These are phyloP conservation scores for Gasteruption jaculator DNA, from an alignment of 2,888 invertebrate species.

Conservation along the genomic window DNA sequence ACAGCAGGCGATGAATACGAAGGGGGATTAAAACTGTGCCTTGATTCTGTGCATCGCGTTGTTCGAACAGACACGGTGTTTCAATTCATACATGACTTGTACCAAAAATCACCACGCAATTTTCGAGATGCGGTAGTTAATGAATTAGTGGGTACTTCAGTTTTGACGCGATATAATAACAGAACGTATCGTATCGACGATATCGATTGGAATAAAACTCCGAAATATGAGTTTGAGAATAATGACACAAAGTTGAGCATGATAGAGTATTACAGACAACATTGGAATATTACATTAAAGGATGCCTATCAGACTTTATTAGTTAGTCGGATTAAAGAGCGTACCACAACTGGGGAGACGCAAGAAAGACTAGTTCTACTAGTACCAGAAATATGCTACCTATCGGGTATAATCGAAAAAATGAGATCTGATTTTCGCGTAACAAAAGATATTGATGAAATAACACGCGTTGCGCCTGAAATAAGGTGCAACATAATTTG, in stretches of 20 bases:
- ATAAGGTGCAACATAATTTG: slow-evolving; percentile 66
- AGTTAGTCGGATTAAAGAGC: slow-evolving; percentile 57
- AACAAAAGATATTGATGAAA: slow-evolving; percentile 78
- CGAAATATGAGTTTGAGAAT: slow-evolving; percentile 65
- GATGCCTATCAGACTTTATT: slow-evolving; percentile 76
- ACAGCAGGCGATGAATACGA: slow-evolving; percentile 83
- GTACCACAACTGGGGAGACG: slow-evolving; percentile 35
- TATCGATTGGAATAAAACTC: slow-evolving; percentile 71
- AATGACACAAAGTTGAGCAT: slow-evolving; percentile 59
- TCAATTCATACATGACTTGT: slow-evolving; percentile 54
- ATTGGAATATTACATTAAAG: slow-evolving; percentile 70
- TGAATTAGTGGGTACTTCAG: slow-evolving; percentile 62
- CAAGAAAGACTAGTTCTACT: slow-evolving; percentile 61
- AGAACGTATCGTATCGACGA: slow-evolving; percentile 83
- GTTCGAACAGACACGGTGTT: slow-evolving; percentile 75
- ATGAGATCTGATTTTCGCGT: slow-evolving; percentile 76
- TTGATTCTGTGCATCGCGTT: slow-evolving; percentile 82
- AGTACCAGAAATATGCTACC: slow-evolving; percentile 83
- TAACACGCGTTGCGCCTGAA: slow-evolving; percentile 77
- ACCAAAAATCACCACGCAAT: slow-evolving; percentile 35
- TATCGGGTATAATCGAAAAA: slow-evolving; percentile 85
- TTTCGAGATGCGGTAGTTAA: slow-evolving; percentile 55
- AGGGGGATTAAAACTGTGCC: slow-evolving; percentile 81
- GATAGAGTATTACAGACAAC: slow-evolving; percentile 75
- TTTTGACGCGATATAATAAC: slow-evolving; percentile 88